These are phyloP conservation scores for Embiotoca jacksoni DNA, from an alignment of 2,113 vertebrate genomes.

Conservation along the genomic window DNA sequence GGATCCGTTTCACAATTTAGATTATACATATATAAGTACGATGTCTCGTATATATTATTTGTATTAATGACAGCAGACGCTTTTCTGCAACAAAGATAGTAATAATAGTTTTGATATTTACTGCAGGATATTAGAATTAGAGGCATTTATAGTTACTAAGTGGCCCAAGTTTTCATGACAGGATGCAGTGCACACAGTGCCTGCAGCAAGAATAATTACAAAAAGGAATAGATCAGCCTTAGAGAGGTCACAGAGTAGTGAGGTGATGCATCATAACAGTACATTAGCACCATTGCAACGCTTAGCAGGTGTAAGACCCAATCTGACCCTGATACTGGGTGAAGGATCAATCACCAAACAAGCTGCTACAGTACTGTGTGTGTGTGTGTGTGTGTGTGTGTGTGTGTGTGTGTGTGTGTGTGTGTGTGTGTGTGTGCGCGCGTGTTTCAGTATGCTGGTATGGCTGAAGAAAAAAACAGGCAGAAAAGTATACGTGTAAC, in stretches of 20 bases:
- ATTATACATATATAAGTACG: too few species aligned
- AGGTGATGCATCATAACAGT: conserved; percentile 24
- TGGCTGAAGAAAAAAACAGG: conserved; percentile 46
- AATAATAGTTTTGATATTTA: not conserved
- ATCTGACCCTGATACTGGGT: not conserved
- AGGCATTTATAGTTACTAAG: conserved; percentile 34
- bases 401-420: too few species aligned
- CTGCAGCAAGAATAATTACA: conserved; percentile 7
- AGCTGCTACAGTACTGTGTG: conserved; percentile 21
- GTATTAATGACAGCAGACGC: not conserved
- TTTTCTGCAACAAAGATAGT: not conserved
- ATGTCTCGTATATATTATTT: too few species aligned
- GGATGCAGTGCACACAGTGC: conserved; percentile 16
- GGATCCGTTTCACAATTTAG: not conserved
- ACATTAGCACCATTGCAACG: conserved; percentile 18
- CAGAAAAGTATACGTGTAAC: conserved; percentile 17
- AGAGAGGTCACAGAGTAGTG: conserved; percentile 49
- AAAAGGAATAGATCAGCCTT: conserved; percentile 15
- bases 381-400: conserved; percentile 5
- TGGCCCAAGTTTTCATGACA: conserved; percentile 34
- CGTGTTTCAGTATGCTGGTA: conserved; percentile 54
- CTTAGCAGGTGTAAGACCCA: too few species aligned
- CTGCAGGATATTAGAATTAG: not conserved
- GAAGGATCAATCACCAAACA: conserved; percentile 3
- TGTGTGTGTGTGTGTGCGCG: too few species aligned